Conservation (phyloP, 2,888 invertebrate genomes). For the Synergus umbraculus region DNA sequence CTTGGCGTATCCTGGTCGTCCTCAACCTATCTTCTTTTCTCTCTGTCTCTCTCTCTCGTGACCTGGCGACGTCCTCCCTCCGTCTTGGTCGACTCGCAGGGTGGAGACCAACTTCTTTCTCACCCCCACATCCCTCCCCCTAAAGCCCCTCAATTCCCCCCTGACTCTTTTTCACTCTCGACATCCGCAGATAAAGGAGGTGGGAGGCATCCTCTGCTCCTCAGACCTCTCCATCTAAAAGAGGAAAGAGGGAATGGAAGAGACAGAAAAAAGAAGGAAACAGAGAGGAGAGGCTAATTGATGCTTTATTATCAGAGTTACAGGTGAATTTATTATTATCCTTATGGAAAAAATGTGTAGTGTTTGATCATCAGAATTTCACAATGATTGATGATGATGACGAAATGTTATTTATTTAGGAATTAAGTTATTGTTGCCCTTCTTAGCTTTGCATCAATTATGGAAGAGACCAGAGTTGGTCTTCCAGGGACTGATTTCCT, state of each 20-base stretch:
- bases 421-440: slow-evolving; percentile 31
- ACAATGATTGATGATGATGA: slow-evolving; percentile 7
- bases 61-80: slow-evolving; percentile 69
- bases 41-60: slow-evolving; percentile 59
- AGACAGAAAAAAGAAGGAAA: slow-evolving; percentile 12
- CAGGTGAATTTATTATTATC: slow-evolving; percentile 30
- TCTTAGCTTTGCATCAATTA: slow-evolving; percentile 5
- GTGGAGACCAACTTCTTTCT: slow-evolving; percentile 61
- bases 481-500: too few relatives aligned
- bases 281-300: slow-evolving; percentile 21
- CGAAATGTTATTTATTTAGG: slow-evolving; percentile 20
- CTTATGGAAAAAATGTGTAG: slow-evolving; percentile 29
- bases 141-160: slow-evolving; percentile 42
- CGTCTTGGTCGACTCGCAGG: slow-evolving; percentile 58
- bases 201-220: slow-evolving; percentile 41
- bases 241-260: slow-evolving; percentile 3
- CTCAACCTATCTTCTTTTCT: slow-evolving; percentile 52
- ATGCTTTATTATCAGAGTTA: slow-evolving; percentile 37
- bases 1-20: slow-evolving; percentile 55
- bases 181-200: slow-evolving; percentile 28
- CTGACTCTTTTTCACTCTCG: slow-evolving; percentile 51
- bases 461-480: too few relatives aligned
- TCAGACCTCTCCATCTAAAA: slow-evolving; percentile 15
- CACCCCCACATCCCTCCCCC: slow-evolving; percentile 43
- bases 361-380: slow-evolving; percentile 10